Percentiles rank a stretch among this genome's conserved stretches.
Conservation (phyloP, 1,140 invertebrate genomes). For the Tetragonula clypearis region DNA sequence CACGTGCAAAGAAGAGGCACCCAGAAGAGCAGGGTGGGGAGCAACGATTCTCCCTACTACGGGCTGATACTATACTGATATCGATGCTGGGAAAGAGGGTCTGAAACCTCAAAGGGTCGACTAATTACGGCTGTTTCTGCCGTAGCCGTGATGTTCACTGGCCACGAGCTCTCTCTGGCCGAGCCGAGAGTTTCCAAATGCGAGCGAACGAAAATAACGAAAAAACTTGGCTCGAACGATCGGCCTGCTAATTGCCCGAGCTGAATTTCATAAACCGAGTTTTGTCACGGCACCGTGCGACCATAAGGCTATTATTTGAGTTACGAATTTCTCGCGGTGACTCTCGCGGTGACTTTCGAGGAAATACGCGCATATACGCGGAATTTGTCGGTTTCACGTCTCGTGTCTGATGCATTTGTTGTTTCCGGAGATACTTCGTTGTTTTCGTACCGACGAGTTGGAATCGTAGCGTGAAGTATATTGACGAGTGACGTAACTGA, state of each 20-base stretch:
- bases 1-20: slow-evolving; percentile 16
- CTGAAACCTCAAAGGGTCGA: slow-evolving; percentile 53
- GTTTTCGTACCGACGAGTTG: background rate
- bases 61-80: slow-evolving; percentile 40
- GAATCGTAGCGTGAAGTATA: background rate
- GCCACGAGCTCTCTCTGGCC: background rate
- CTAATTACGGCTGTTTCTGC: slow-evolving; percentile 40
- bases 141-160: background rate
- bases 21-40: background rate
- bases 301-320: background rate
- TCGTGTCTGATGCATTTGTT: background rate
- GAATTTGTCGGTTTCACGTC: too few relatives aligned
- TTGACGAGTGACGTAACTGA: background rate
- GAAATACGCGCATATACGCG: background rate
- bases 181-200: slow-evolving; percentile 16
- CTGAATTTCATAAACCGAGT: background rate
- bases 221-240: slow-evolving; percentile 18
- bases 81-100: slow-evolving; percentile 49
- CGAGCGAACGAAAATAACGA: slow-evolving; percentile 25
- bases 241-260: slow-evolving; percentile 4
- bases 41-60: background rate
- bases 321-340: background rate
- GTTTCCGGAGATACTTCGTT: background rate
- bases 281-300: background rate
- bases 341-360: background rate